Base-by-base conservation (phyloP, 2,113 vertebrate genomes). In the Stigmatopora nigra region DNA sequence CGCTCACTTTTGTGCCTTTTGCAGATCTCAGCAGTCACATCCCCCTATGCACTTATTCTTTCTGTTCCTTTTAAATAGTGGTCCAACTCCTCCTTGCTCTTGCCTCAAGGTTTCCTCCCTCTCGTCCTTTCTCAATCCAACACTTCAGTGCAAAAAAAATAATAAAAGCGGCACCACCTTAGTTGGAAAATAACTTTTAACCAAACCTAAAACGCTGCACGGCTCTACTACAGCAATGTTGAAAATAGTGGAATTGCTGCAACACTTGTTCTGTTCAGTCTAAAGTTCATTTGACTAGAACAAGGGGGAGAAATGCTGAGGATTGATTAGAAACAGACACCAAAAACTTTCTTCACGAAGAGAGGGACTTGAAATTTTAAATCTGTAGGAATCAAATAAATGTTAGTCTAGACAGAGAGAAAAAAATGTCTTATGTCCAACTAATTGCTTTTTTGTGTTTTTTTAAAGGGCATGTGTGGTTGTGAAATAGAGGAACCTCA, bases 51-150 rank as follows among this genome's bases (percentile, higher is more conserved):
- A 63, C 45, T 65, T 3, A 46, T 20, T 12, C 31, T 46, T 15
- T 31, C 15, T 12, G 41, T 68, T 17, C 49, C 59, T 22, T 77
- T 79, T 84, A 75, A 81, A 79, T 65, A 73, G 61, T 31, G 25
- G 25, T 15, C 16, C 3, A 14, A 20, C 10, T 64, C 22, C 56
- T 67, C 52, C 76, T 77, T 82, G 79, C 71, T 78, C 67, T 76
- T 49, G 73, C 41, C 9, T 0, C 10, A 8, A 3, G 12, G 48
- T 46, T 68, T 49, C 13, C 25, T 47, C 35, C 15, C 56, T 22
- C 41, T 65, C 48, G 36, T 36, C 46, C 44, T 52, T 38, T 20
- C 45, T 19, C 11, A 20, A 2, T 20, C 20, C 38, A n/a, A 71
- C 67, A 15, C 2, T 36, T 20, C 38, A 1, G 41, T 15, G 41